Percentiles rank a stretch among this genome's conserved stretches.
These are phyloP conservation scores for Atta texana DNA, from an alignment of 1,140 invertebrate genomes.

Conservation along the genomic window DNA sequence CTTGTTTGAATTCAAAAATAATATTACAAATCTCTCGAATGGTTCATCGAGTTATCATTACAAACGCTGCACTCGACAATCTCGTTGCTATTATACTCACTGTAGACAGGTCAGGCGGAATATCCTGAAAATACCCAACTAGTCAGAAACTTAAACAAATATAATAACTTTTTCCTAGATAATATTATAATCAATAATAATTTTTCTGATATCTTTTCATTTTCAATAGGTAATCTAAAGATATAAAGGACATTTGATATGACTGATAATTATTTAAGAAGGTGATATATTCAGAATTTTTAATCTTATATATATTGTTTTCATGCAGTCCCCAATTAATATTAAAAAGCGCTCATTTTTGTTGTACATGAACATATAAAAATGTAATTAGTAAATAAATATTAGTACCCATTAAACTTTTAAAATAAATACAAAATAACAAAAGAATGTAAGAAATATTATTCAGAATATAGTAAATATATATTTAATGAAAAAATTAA, in stretches of 20 bases:
- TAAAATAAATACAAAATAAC: slow-evolving; percentile 19
- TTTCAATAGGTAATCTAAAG: slow-evolving; percentile 19
- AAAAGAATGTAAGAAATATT: slow-evolving; percentile 25
- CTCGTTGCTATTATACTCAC: slow-evolving; percentile 85
- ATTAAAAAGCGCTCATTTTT: slow-evolving; percentile 14
- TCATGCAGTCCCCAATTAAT: slow-evolving; percentile 36
- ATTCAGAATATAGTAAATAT: background rate
- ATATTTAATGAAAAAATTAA: slow-evolving; percentile 12
- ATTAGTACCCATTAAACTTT: slow-evolving; percentile 7
- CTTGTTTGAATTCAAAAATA: slow-evolving; percentile 74
- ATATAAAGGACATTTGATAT: background rate
- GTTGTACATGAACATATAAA: slow-evolving; percentile 21
- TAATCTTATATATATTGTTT: slow-evolving; percentile 18
- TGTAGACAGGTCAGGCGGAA: slow-evolving; percentile 86
- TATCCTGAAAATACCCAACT: slow-evolving; percentile 87
- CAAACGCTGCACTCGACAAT: slow-evolving; percentile 85
- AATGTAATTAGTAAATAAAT: background rate
- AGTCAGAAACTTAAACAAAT: slow-evolving; percentile 78
- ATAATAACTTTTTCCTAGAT: slow-evolving; percentile 52
- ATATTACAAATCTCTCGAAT: slow-evolving; percentile 75
- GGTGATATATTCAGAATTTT: background rate
- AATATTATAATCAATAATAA: slow-evolving; percentile 37
- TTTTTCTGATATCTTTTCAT: background rate
- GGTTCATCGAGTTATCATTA: slow-evolving; percentile 79
- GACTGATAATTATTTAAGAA: slow-evolving; percentile 23